Evolutionary conservation across 2,888 invertebrate species (phyloP).

Genomic region (Eurytoma adleriae): DNA sequence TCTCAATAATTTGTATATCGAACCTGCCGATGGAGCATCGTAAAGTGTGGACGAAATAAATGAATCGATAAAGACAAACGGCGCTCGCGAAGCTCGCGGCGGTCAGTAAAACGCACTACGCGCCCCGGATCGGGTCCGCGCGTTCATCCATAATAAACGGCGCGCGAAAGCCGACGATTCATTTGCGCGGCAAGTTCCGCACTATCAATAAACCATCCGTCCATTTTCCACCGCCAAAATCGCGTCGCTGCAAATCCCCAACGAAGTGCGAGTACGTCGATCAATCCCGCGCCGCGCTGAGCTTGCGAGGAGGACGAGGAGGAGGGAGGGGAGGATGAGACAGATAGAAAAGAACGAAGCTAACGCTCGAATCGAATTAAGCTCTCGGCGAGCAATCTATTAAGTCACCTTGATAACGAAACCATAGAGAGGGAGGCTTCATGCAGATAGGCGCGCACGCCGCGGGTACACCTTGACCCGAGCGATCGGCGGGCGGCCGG

Average conservation of each 20-base stretch:
- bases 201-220: background rate
- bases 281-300: background rate
- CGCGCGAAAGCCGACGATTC: too few relatives aligned
- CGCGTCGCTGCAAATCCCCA: constrained; percentile 6
- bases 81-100: too few relatives aligned
- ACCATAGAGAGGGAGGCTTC: constrained; percentile 61
- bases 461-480: constrained; percentile 66
- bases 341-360: background rate
- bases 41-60: too few relatives aligned
- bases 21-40: too few relatives aligned
- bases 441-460: constrained; percentile 62
- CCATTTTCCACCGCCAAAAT: background rate
- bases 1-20: too few relatives aligned
- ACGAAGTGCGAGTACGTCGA: background rate
- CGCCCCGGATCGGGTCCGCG: too few relatives aligned
- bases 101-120: too few relatives aligned
- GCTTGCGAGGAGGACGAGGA: background rate
- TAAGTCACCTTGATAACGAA: constrained; percentile 68
- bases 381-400: constrained; percentile 60
- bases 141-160: too few relatives aligned
- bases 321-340: background rate
- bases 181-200: too few relatives aligned
- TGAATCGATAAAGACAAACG: too few relatives aligned
- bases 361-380: constrained; percentile 9
- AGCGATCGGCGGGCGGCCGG: constrained; percentile 25